Percentiles rank a stretch among this genome's conserved stretches.
These are phyloP conservation scores for Chrysodeixis includens DNA, from an alignment of 2,888 invertebrate genomes.

Conservation along the genomic window DNA sequence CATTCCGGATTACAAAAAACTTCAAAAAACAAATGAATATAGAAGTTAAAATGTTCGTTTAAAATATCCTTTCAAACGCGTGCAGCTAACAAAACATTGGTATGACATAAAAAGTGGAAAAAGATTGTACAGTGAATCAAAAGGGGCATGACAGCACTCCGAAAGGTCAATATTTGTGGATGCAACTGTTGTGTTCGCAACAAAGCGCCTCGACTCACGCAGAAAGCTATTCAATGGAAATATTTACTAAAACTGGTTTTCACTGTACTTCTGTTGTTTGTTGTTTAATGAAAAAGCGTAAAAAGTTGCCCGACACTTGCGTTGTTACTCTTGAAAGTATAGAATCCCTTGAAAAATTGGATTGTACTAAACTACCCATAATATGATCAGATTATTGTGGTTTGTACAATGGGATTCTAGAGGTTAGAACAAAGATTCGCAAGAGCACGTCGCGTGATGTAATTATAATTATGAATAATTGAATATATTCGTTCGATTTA, in stretches of 20 bases:
- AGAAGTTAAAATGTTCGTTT: not conserved
- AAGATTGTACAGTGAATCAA: conserved; percentile 33
- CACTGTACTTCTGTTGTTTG: conserved; percentile 13
- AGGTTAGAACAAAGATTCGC: too few species aligned
- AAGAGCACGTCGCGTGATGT: too few species aligned
- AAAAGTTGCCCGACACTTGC: not conserved
- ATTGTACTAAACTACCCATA: too few species aligned
- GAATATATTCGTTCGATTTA: too few species aligned
- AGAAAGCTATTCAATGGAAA: conserved; percentile 24
- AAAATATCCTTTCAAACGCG: not conserved
- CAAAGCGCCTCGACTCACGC: conserved; percentile 21
- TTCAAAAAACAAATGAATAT: not conserved
- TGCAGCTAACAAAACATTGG: not conserved
- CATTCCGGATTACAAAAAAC: too few species aligned
- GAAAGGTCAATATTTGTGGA: conserved; percentile 42
- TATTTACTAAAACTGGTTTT: conserved; percentile 18
- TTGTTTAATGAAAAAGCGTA: conserved; percentile 18
- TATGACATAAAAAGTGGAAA: conserved; percentile 15
- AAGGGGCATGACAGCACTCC: conserved; percentile 31
- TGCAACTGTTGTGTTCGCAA: conserved; percentile 36
- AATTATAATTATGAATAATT: too few species aligned
- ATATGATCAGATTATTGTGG: too few species aligned
- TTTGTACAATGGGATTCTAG: too few species aligned
- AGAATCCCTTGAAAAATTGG: too few species aligned
- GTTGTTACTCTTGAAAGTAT: too few species aligned